Base-by-base conservation (phyloP, 2,888 invertebrate species). In the Tethea ocularis region DNA sequence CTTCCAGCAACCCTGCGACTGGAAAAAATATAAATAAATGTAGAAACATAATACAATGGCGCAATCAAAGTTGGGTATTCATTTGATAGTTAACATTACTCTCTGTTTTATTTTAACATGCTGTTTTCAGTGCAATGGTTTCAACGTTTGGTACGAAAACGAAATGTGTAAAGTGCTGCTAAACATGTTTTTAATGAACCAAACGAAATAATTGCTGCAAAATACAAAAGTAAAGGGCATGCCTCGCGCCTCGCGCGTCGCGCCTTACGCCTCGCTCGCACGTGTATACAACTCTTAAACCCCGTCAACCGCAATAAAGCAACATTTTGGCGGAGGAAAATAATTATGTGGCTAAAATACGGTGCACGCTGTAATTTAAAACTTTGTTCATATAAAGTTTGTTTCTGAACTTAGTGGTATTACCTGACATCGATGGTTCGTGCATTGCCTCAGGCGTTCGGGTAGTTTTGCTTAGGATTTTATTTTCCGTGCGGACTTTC, bases 271-370 rank as follows among this genome's bases (percentile, higher is more conserved):
- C 38, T 41, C 41, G 17, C 17, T 7, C 15, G 15, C 41, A 17
- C 41, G 17, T 17, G 41, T 41, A 17, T 41, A 41, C 41, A 41
- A 41, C 17, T 8, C 41, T 17, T 41, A 8, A 20, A 15, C 20
- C 20, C 15, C 20, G 10, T 20, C 10, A 46, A 46, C 46, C 46
- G 46, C 46, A 46, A 46, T 46, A 46, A 20, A 46, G 46, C 17
- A 20, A 46, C 20, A 46, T 20, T 20, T 20, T 20, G 20, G 20
- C 2, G 20, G 8, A 20, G 46, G 17, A 20, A 46, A 46, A 20
- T 46, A 46, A 46, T 46, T 46, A 46, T 46, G 46, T 46, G 46
- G 46, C 46, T 6, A 46, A 46, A 46, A 46, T 7, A 46, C 5
- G 20, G 5, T 46, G 20, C 20, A 3, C 10, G 20, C n/a, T 17